Percentiles rank a stretch among this genome's conserved stretches.
phyloP scores from a whole-genome alignment of 2,797 vertebrate genomes.

The Pipistrellus pipistrellus region DNA sequence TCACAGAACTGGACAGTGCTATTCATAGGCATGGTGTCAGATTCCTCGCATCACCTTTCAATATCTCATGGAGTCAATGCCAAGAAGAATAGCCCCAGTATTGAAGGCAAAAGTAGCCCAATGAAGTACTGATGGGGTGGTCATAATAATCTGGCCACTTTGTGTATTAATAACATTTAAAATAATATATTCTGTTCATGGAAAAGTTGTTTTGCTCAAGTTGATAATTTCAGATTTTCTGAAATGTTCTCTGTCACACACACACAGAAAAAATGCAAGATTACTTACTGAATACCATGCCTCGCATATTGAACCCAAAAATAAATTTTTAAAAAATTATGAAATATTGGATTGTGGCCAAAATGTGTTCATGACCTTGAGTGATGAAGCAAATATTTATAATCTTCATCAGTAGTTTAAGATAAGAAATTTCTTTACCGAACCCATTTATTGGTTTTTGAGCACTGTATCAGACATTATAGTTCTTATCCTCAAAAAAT shows the following conservation, averaged over 20 bases:
- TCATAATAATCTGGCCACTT: too few species aligned
- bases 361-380: not conserved
- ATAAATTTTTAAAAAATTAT: not conserved
- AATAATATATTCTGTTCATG: constrained; percentile 7
- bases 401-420: not conserved
- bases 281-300: not conserved
- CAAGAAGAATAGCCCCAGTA: too few species aligned
- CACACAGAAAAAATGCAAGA: not conserved
- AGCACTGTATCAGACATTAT: not conserved
- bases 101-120: too few species aligned
- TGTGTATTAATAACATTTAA: constrained; percentile 4
- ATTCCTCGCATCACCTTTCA: too few species aligned
- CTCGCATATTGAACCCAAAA: not conserved
- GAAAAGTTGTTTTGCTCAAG: constrained; percentile 52
- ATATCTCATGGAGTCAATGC: too few species aligned
- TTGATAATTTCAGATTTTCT: constrained; percentile 37
- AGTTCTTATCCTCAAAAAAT: not conserved
- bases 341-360: not conserved
- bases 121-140: too few species aligned
- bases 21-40: too few species aligned
- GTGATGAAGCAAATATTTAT: not conserved
- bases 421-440: not conserved
- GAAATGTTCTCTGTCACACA: not conserved
- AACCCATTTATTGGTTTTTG: not conserved
- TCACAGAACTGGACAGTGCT: too few species aligned